A percentile compares a stretch with the other conserved stretches of the same genome.
phyloP scores from a whole-genome alignment of 2,797 vertebrate genomes.

The Helarctos malayanus region DNA sequence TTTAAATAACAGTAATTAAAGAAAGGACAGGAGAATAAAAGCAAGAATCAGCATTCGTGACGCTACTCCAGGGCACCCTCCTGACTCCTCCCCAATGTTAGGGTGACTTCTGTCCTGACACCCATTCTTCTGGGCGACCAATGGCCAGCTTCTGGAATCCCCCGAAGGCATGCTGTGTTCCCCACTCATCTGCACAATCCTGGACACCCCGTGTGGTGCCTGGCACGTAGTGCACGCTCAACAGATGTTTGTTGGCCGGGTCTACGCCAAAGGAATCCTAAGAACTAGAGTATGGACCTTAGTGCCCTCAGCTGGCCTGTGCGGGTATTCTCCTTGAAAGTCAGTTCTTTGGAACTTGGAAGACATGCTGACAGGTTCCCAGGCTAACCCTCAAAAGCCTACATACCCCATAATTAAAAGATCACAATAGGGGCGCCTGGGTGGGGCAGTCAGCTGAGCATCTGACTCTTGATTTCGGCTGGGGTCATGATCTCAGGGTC shows the following conservation, averaged over 20 bases:
- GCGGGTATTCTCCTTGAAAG: background rate
- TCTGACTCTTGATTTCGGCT: background rate
- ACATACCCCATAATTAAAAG: background rate
- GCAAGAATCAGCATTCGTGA: background rate
- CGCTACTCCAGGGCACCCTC: background rate
- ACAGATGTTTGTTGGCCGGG: background rate
- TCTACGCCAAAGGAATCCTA: background rate
- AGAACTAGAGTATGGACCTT: background rate
- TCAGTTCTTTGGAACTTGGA: background rate
- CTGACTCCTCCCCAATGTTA: background rate
- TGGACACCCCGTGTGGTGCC: background rate
- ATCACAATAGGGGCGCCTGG: background rate
- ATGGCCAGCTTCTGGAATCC: background rate
- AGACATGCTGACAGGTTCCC: background rate
- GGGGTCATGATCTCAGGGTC: background rate
- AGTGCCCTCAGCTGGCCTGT: background rate
- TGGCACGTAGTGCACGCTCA: background rate
- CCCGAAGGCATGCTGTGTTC: background rate
- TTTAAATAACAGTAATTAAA: background rate
- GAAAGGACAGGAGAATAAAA: background rate
- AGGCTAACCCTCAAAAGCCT: background rate
- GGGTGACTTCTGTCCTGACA: background rate
- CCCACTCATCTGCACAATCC: background rate
- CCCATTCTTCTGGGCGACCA: background rate
- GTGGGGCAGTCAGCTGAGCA: background rate